Evolutionary conservation across 2,113 vertebrate genomes (phyloP).

Genomic region (Lepus europaeus): DNA sequence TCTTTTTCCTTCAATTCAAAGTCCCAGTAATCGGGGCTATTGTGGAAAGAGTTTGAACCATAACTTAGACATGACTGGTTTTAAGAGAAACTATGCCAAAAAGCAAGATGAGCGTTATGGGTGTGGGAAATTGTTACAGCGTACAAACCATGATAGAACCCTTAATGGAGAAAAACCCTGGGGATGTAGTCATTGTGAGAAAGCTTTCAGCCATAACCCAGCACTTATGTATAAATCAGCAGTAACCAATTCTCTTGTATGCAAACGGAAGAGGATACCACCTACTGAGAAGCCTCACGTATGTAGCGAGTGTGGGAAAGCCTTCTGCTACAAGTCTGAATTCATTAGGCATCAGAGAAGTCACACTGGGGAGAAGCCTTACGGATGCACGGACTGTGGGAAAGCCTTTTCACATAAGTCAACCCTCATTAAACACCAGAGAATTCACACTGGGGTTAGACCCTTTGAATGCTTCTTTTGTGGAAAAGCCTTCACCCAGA

Average conservation of each 20-base stretch:
- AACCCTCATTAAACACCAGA: conserved; percentile 78
- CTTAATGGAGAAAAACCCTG: conserved; percentile 61
- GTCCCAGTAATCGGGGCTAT: conserved; percentile 75
- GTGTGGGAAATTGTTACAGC: conserved; percentile 66
- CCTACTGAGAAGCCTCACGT: conserved; percentile 67
- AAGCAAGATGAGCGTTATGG: conserved; percentile 65
- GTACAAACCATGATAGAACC: conserved; percentile 61
- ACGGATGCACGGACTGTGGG: conserved; percentile 80
- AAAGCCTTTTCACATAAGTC: conserved; percentile 81
- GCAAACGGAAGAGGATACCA: conserved; percentile 68
- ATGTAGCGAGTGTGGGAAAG: conserved; percentile 77
- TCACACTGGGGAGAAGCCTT: conserved; percentile 80
- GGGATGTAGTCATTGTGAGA: conserved; percentile 76
- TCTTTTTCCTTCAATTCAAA: conserved; percentile 72
- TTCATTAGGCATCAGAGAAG: conserved; percentile 78
- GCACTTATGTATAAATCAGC: conserved; percentile 60
- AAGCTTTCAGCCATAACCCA: conserved; percentile 72
- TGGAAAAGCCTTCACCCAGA: conserved; percentile 79
- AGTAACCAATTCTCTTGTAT: conserved; percentile 43
- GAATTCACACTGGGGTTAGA: conserved; percentile 78
- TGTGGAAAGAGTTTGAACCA: conserved; percentile 75
- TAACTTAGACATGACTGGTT: conserved; percentile 70
- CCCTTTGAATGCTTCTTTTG: conserved; percentile 80
- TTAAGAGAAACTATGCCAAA: conserved; percentile 77
- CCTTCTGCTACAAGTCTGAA: conserved; percentile 76